phyloP scores from a whole-genome alignment of 1,140 invertebrate genomes.

The Dolichoris vasculosae region DNA sequence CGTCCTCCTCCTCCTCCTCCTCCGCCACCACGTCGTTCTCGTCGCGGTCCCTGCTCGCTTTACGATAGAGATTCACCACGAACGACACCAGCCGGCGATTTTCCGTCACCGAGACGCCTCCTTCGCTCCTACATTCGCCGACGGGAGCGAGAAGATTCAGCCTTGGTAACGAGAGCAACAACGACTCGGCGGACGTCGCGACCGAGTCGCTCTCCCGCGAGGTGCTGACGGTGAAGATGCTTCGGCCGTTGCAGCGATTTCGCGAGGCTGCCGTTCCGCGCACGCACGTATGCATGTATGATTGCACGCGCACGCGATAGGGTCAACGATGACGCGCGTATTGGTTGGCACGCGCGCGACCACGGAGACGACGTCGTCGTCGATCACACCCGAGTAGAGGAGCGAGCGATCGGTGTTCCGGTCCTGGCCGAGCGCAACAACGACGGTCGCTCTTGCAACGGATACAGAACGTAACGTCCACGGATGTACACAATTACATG shows the following conservation, averaged over 20 bases:
- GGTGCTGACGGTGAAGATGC: neutral
- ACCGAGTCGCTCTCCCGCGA: neutral
- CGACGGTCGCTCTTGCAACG: neutral
- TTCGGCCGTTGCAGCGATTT: neutral
- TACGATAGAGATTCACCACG: no score
- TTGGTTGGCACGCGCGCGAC: neutral
- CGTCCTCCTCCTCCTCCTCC: no score
- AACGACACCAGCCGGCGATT: neutral
- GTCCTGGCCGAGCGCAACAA: no score
- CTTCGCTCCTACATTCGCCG: neutral
- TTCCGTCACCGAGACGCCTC: neutral
- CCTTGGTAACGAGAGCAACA: neutral
- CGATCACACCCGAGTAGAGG: neutral
- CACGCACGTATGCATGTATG: slow-evolving; percentile 18
- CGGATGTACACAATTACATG: slow-evolving; percentile 25
- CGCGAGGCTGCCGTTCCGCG: slow-evolving; percentile 1
- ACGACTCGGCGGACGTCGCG: neutral
- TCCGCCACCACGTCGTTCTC: no score
- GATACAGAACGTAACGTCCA: neutral
- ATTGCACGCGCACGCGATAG: neutral
- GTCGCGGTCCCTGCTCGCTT: no score
- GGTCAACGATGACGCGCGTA: neutral
- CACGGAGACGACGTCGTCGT: neutral
- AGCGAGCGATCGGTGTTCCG: neutral
- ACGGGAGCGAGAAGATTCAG: neutral